Conservation (phyloP, 2,797 vertebrate species). For the Betta splendens region DNA sequence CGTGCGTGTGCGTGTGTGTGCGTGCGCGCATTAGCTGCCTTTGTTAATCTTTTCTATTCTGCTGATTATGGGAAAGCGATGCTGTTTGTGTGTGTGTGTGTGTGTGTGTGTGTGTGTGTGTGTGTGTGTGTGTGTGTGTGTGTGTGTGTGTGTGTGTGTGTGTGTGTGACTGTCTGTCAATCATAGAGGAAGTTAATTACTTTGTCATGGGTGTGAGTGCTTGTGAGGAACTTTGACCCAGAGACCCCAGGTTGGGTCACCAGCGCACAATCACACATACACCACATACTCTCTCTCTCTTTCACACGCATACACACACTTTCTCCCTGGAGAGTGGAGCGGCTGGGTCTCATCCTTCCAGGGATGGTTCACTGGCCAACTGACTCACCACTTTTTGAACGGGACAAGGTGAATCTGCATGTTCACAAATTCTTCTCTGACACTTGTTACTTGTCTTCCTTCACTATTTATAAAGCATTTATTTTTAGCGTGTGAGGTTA, state of each 20-base stretch:
- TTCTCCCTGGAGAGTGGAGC: conserved; percentile 16
- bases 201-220: conserved; percentile 78
- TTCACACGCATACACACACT: conserved; percentile 27
- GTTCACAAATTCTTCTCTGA: neutral
- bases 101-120: conserved; percentile 28
- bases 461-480: too few species aligned
- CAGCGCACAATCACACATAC: conserved; percentile 43
- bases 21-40: too few species aligned
- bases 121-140: conserved; percentile 26
- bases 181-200: conserved; percentile 83
- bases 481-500: too few species aligned
- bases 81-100: conserved; percentile 30
- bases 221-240: conserved; percentile 84
- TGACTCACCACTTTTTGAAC: conserved; percentile 53
- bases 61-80: conserved; percentile 65
- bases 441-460: neutral
- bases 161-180: conserved; percentile 82
- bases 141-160: conserved; percentile 38
- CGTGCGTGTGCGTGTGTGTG: too few species aligned
- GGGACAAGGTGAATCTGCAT: neutral
- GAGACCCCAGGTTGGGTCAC: conserved; percentile 59
- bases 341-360: conserved; percentile 38
- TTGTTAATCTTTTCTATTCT: conserved; percentile 10
- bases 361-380: conserved; percentile 65
- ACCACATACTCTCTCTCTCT: conserved; percentile 22